Base-by-base conservation (phyloP, 2,113 vertebrate species). In the Aptenodytes forsteri region DNA sequence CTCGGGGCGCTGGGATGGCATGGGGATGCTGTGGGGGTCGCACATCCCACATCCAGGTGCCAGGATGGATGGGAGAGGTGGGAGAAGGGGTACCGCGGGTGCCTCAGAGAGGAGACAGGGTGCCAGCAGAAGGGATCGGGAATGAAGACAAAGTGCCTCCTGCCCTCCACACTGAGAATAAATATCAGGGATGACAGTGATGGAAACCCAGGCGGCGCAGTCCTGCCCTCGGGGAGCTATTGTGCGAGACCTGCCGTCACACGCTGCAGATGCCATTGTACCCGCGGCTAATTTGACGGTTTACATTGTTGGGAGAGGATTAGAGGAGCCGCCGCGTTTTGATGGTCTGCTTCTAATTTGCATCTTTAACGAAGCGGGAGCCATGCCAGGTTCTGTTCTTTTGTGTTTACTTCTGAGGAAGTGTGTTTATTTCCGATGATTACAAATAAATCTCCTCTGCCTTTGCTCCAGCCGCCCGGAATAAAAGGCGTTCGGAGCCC, bases 391-490 rank as follows among this genome's bases (percentile, higher is more conserved):
- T 97, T 98, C 95, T 97, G 89, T 97, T 98, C 97, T 97, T 98
- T 98, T 98, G 97, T 98, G 96, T 98, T 98, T 97, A 97, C 96
- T 98, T 98, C 96, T 87, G 95, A 97, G 96, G 95, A 97, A 97
- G 96, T 87, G 82, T 98, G 97, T 98, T 98, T 98, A 96, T 98
- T 98, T 98, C 96, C 76, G 47, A 97, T 97, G 97, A 98, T 98
- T 98, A 98, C 97, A 98, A 98, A 98, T 98, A 98, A 98, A 98
- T 98, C 97, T 98, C 96, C 16, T 84, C 97, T 98, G 96, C 93
- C 96, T 97, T 93, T 97, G 92, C 94, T 96, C 84, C 96, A 85
- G 84, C 80, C 16, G 44, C 95, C 83, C 26, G 32, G 46, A 83
- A 95, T 96, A 94, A 98, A 97, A 98, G 94, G 66, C 86, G 5